Evolutionary conservation across 2,888 invertebrate genomes (phyloP).

Genomic region (Adela reaumurella): DNA sequence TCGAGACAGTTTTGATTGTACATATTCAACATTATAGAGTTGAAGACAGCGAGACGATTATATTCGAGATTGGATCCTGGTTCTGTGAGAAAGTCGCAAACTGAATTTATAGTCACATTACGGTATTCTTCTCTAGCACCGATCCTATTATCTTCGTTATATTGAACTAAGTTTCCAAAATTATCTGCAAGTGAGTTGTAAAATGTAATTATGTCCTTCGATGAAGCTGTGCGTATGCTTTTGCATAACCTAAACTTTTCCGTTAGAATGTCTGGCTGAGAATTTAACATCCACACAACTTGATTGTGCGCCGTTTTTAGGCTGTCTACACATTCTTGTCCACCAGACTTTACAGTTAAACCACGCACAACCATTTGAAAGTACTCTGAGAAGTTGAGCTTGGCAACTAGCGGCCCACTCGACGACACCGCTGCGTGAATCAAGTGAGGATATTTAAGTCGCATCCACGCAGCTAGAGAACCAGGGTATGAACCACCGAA

Average conservation of each 20-base stretch:
- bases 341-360: constrained; percentile 58
- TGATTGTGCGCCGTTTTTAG: constrained; percentile 64
- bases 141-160: constrained; percentile 87
- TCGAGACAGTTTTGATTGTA: constrained; percentile 75
- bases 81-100: constrained; percentile 74
- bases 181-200: constrained; percentile 79
- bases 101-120: constrained; percentile 75
- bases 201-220: constrained; percentile 74
- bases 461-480: constrained; percentile 85
- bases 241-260: constrained; percentile 77
- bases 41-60: constrained; percentile 70
- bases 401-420: constrained; percentile 84
- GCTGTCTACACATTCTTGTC: constrained; percentile 64
- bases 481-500: constrained; percentile 97
- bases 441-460: constrained; percentile 85
- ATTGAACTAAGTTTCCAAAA: constrained; percentile 90
- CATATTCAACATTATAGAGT: constrained; percentile 62
- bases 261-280: constrained; percentile 51
- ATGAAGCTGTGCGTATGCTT: constrained; percentile 61
- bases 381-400: constrained; percentile 85
- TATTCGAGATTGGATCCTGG: constrained; percentile 58
- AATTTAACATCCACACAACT: constrained; percentile 59
- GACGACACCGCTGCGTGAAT: constrained; percentile 83
- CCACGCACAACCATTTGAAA: constrained; percentile 76
- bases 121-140: constrained; percentile 54